Evolutionary conservation across 2,888 invertebrate genomes (phyloP).

Genomic region (Agrochola lota): DNA sequence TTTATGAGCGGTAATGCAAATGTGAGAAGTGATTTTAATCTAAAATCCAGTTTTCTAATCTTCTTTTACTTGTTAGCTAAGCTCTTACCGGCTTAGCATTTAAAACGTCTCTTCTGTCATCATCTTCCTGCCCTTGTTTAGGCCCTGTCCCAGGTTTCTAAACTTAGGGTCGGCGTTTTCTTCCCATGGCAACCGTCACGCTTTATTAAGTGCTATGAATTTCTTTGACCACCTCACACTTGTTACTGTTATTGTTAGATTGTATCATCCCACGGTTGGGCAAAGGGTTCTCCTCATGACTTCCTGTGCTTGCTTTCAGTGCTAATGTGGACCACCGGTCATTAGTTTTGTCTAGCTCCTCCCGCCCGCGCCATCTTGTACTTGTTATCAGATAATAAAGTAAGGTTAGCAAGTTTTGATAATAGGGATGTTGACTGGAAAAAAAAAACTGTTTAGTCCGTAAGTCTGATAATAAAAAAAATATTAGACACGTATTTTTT

Average conservation of each 20-base stretch:
- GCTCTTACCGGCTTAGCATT: not conserved
- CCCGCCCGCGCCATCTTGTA: not conserved
- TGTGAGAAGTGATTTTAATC: not conserved
- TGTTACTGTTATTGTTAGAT: not conserved
- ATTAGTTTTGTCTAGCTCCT: not conserved
- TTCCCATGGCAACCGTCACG: not conserved
- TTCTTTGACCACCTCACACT: not conserved
- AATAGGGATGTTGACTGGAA: too few relatives aligned
- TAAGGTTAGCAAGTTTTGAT: not conserved
- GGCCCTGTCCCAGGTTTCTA: not conserved
- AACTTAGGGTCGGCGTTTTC: not conserved
- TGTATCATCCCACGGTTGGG: not conserved
- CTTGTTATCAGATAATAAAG: not conserved
- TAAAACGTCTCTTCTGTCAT: not conserved
- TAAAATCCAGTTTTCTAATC: not conserved
- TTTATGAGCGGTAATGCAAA: not conserved
- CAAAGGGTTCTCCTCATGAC: not conserved
- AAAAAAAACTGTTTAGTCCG: too few relatives aligned
- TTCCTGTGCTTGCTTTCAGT: not conserved
- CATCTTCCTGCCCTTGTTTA: not conserved
- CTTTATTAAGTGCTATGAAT: not conserved
- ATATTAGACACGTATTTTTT: too few relatives aligned
- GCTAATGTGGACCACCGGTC: not conserved
- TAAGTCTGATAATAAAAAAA: too few relatives aligned
- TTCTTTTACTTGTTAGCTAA: not conserved